Conservation (phyloP, 2,888 invertebrate species). For the Drosophila helvetica region DNA sequence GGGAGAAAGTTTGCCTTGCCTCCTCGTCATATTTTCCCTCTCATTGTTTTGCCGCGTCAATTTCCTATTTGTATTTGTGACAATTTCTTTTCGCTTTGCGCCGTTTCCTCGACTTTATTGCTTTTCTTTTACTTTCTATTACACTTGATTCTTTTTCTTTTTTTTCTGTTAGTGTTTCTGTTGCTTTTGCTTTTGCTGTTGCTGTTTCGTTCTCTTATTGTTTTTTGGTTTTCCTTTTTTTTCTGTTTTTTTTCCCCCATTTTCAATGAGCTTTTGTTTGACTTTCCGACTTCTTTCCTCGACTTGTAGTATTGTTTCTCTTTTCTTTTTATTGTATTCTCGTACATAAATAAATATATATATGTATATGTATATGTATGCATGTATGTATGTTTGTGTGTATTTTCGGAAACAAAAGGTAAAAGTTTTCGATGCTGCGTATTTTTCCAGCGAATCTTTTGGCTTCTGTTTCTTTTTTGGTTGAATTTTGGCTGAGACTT, state of each 20-base stretch:
- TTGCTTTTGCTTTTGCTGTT: conserved; percentile 15
- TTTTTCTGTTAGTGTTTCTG: conserved; percentile 20
- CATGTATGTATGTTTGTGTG: no score
- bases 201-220: conserved; percentile 14
- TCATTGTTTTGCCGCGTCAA: conserved; percentile 61
- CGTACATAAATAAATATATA: conserved; percentile 8
- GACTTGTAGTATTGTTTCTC: conserved; percentile 33
- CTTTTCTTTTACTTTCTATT: conserved; percentile 51
- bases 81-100: conserved; percentile 65
- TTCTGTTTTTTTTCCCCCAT: conserved; percentile 26
- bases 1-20: conserved; percentile 44
- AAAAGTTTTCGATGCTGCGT: conserved; percentile 51
- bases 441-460: conserved; percentile 21
- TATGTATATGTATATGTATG: conserved; percentile 18
- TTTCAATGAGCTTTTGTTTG: conserved; percentile 66
- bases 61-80: conserved; percentile 69
- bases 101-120: conserved; percentile 65
- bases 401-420: conserved; percentile 60
- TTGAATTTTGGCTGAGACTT: conserved; percentile 53
- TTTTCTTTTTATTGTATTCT: conserved; percentile 27
- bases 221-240: conserved; percentile 9
- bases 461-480: conserved; percentile 4
- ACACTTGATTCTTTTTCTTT: conserved; percentile 38
- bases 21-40: conserved; percentile 33
- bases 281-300: conserved; percentile 63